phyloP scores from a whole-genome alignment of 2,888 invertebrate species.

The Chamaedrilus cognettii region DNA sequence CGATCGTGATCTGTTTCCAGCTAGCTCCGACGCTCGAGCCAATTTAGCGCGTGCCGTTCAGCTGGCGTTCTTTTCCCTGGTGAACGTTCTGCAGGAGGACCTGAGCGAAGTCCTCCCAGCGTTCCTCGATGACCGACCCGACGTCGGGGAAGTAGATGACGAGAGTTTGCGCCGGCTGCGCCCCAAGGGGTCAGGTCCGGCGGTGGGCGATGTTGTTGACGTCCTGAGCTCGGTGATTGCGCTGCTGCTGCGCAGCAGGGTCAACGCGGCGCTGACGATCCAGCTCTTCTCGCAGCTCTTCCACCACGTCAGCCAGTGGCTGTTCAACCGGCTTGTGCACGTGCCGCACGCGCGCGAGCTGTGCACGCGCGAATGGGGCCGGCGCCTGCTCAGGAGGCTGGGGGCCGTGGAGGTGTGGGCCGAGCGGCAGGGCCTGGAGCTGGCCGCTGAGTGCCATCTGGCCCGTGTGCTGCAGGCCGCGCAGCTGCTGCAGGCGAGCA shows the following conservation, averaged over 20 bases:
- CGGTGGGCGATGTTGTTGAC: constrained; percentile 67
- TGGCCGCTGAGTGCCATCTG: constrained; percentile 97
- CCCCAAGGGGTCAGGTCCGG: background rate
- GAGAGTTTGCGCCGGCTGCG: background rate
- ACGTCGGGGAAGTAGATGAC: constrained; percentile 27
- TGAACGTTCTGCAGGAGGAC: constrained; percentile 57
- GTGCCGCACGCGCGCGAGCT: constrained; percentile 51
- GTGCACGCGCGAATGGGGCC: constrained; percentile 86
- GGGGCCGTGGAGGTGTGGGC: constrained; percentile 92
- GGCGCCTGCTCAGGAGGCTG: constrained; percentile 79
- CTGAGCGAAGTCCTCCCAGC: constrained; percentile 55
- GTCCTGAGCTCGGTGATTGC: constrained; percentile 80
- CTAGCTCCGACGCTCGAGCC: constrained; percentile 62
- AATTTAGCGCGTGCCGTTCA: constrained; percentile 88
- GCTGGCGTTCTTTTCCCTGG: constrained; percentile 76
- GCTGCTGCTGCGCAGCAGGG: constrained; percentile 84
- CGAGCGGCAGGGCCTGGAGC: constrained; percentile 95
- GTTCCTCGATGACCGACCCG: constrained; percentile 51
- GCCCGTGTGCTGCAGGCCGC: constrained; percentile 80
- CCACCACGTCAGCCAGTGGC: constrained; percentile 92
- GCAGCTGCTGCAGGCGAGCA: constrained; percentile 77
- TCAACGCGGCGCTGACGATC: constrained; percentile 97
- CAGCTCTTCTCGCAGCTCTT: constrained; percentile 98
- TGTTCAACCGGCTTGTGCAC: constrained; percentile 73
- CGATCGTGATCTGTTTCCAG: constrained; percentile 84